Conservation (phyloP, 1,140 invertebrate species). For the Camponotus vicinus region DNA sequence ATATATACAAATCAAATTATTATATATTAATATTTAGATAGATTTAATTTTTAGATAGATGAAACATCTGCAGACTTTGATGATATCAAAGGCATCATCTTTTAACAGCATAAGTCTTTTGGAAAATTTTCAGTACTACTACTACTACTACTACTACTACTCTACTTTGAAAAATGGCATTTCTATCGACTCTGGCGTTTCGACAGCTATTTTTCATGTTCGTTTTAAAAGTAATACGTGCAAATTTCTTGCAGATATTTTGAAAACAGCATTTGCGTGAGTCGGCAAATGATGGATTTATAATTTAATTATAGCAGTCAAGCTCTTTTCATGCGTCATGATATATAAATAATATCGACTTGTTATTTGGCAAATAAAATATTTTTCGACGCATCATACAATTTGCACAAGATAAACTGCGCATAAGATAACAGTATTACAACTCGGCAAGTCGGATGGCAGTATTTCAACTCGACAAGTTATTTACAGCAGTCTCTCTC, state of each 20-base stretch:
- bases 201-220: not conserved
- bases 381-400: not conserved
- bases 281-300: not conserved
- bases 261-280: not conserved
- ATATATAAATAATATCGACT: not conserved
- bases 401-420: not conserved
- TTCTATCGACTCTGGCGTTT: constrained; percentile 1
- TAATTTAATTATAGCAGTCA: not conserved
- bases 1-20: not conserved
- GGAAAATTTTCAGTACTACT: too few species aligned
- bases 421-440: not conserved
- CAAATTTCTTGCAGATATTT: not conserved
- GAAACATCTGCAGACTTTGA: not conserved
- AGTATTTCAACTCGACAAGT: constrained; percentile 9
- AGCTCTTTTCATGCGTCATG: not conserved
- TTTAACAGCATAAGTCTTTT: not conserved
- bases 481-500: not conserved
- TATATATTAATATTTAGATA: not conserved
- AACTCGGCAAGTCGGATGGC: not conserved
- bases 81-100: not conserved
- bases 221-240: not conserved
- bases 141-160: too few species aligned
- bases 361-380: constrained; percentile 5
- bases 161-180: not conserved
- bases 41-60: not conserved